Conservation (phyloP, 2,797 vertebrate genomes). For the Taeniopygia guttata region DNA sequence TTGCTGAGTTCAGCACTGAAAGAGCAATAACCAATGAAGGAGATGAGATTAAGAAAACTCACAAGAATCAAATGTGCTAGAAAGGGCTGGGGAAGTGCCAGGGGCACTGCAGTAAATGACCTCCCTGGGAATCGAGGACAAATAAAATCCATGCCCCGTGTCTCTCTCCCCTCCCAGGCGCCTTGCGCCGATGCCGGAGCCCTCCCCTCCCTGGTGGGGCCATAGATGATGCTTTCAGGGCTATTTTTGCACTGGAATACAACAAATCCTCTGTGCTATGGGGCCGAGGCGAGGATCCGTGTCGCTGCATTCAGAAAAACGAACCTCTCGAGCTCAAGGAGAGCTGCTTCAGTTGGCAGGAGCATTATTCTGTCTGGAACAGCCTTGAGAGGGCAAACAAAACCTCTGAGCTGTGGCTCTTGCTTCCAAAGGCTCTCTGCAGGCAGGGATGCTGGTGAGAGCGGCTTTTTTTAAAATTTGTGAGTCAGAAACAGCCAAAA, state of each 20-base stretch:
- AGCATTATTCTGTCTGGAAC: constrained; percentile 37
- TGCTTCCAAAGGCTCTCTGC: background rate
- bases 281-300: constrained; percentile 1
- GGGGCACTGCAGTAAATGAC: constrained; percentile 51
- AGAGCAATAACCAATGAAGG: constrained; percentile 68
- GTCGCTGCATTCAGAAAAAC: constrained; percentile 18
- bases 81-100: constrained; percentile 45
- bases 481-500: background rate
- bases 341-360: constrained; percentile 33
- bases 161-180: background rate
- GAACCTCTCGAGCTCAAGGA: constrained; percentile 47
- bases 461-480: background rate
- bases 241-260: constrained; percentile 32
- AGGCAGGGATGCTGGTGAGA: background rate
- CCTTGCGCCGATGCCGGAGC: background rate
- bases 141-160: constrained; percentile 37
- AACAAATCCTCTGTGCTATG: constrained; percentile 41
- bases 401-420: constrained; percentile 16
- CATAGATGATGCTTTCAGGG: constrained; percentile 23
- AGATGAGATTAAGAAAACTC: constrained; percentile 63
- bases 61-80: constrained; percentile 40
- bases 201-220: background rate
- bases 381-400: constrained; percentile 58
- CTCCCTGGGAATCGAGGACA: constrained; percentile 54
- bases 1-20: constrained; percentile 68